Base-by-base conservation (phyloP, 2,888 invertebrate species). In the Ectropis crepuscularia region DNA sequence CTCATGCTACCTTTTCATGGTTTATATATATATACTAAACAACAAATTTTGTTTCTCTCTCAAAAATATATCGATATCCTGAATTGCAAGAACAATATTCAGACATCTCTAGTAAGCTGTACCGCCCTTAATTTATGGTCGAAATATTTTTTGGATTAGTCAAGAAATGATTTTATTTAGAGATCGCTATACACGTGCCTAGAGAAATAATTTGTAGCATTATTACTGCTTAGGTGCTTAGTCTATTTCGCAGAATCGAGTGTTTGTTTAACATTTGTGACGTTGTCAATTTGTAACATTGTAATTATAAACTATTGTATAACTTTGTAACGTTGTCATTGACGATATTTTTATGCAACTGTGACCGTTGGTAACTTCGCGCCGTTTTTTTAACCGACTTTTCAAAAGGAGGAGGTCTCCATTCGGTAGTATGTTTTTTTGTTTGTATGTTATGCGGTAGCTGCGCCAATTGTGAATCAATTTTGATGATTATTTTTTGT, bases 61-160 rank as follows among this genome's bases (percentile, higher is more conserved):
- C 16, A 28, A 28, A 28, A 6, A 45, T 45, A 45, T 37, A 53
- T 53, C 47, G 60, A 60, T 60, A 53, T 59, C 51, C 38, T 45
- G 50, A 46, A 37, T 12, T 10, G 12, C 5, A 9, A 53, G 12
- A 53, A 10, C n/a, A 43, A 45, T 62, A 63, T 63, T 6, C 6
- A n/a, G 2, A 61, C 69, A 76, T 74, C 85, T 76, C 86, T 85
- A 76, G 75, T 80, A 80, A 81, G 83, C 81, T 79, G 88, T 87
- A 83, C 82, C 74, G 76, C 78, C 73, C 81, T 81, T 87, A 85
- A 91, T 91, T 91, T 92, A 92, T 85, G 85, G 80, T 71, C 86
- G 81, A 86, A 88, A 90, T 90, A 90, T 90, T 86, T 92, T 88
- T 85, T 69, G 89, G 90, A 90, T 91, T 91, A 90, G 85, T 85